Percentiles rank a stretch among this genome's conserved stretches.
phyloP scores from a whole-genome alignment of 2,113 vertebrate genomes.

The Aleadryas rufinucha region DNA sequence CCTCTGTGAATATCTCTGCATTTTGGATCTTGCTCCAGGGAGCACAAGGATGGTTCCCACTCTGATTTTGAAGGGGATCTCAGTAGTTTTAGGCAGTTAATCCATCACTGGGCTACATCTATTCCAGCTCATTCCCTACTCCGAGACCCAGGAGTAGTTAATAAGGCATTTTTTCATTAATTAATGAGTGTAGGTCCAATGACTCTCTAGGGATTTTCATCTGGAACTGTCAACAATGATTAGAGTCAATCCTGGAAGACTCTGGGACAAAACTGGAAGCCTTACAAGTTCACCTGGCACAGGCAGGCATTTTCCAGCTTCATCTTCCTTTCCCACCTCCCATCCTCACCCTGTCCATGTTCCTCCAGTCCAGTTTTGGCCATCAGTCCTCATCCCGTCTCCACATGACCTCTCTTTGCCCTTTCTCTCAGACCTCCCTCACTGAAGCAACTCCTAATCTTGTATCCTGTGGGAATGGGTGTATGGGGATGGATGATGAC shows the following conservation, averaged over 20 bases:
- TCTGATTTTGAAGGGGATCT: not conserved
- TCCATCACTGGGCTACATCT: not conserved
- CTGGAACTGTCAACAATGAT: not conserved
- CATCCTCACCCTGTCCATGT: not conserved
- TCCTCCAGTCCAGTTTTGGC: not conserved
- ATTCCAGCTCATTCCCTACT: not conserved
- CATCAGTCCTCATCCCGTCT: not conserved
- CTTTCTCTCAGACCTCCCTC: not conserved
- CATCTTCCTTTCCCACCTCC: not conserved
- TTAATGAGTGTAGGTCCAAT: not conserved
- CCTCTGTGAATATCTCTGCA: not conserved
- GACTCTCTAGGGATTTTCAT: not conserved
- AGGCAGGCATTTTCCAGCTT: not conserved
- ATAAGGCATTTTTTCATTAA: not conserved
- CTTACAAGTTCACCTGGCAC: accelerated
- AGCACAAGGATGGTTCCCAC: not conserved
- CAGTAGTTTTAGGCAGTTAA: not conserved
- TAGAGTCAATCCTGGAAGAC: not conserved
- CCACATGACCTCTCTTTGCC: not conserved
- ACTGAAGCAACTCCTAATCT: not conserved
- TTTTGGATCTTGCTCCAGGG: not conserved
- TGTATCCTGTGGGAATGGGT: not conserved
- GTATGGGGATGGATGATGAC: not conserved
- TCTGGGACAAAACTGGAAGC: not conserved
- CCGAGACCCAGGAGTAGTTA: not conserved